These are phyloP conservation scores for Xenopus laevis DNA, from an alignment of 2,113 vertebrate species.

Conservation along the genomic window DNA sequence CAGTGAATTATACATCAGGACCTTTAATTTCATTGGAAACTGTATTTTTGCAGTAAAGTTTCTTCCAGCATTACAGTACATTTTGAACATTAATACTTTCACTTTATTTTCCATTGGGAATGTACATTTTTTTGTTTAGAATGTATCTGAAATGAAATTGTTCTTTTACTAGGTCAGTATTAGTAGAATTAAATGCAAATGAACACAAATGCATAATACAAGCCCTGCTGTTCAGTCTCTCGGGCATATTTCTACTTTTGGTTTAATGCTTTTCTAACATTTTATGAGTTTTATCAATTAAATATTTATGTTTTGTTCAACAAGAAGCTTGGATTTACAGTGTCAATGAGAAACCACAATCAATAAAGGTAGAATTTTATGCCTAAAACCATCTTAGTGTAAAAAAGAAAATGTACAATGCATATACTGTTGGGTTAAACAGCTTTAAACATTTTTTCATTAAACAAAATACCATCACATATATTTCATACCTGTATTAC, in stretches of 20 bases:
- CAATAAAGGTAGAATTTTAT: neutral
- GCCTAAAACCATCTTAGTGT: too few species aligned
- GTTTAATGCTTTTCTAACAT: conserved; percentile 11
- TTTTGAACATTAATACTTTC: too few species aligned
- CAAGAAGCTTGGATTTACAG: conserved; percentile 8
- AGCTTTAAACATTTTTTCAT: too few species aligned
- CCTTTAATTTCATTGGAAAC: too few species aligned
- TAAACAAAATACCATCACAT: too few species aligned
- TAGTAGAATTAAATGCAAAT: neutral
- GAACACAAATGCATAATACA: neutral
- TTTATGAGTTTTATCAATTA: conserved; percentile 12
- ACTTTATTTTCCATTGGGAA: neutral
- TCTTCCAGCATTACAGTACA: too few species aligned
- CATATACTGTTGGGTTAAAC: neutral
- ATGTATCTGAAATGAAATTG: neutral
- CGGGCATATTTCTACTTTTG: conserved; percentile 7
- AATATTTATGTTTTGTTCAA: conserved; percentile 15
- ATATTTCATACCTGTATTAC: too few species aligned
- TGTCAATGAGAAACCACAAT: neutral
- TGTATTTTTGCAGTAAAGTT: too few species aligned
- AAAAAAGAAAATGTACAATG: neutral
- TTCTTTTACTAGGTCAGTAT: neutral
- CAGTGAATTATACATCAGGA: neutral
- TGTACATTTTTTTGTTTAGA: neutral
- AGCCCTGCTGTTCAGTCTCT: neutral